These are phyloP conservation scores for Macropis europaea DNA, from an alignment of 2,888 invertebrate species.

Conservation along the genomic window DNA sequence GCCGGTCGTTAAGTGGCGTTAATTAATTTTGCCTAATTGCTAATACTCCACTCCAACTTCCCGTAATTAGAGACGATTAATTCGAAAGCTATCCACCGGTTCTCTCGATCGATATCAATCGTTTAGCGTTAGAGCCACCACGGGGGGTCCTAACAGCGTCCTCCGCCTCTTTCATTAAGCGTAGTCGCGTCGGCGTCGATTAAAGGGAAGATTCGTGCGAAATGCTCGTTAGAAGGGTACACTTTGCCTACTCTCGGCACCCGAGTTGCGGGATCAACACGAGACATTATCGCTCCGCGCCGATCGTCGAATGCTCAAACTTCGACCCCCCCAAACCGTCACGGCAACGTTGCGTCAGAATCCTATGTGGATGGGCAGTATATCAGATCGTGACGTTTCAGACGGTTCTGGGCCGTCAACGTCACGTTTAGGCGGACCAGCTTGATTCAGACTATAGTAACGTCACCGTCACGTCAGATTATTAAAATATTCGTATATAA, in stretches of 20 bases:
- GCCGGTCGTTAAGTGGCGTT: constrained; percentile 47
- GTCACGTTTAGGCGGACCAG: too few relatives aligned
- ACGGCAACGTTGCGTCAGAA: too few relatives aligned
- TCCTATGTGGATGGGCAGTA: too few relatives aligned
- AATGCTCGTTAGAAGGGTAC: constrained; percentile 19
- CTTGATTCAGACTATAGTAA: too few relatives aligned
- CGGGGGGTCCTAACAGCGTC: constrained; percentile 7
- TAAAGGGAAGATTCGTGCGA: constrained; percentile 45
- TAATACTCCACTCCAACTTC: constrained; percentile 59
- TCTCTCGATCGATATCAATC: constrained; percentile 58
- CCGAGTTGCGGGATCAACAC: neutral
- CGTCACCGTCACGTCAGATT: too few relatives aligned
- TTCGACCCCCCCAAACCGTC: too few relatives aligned
- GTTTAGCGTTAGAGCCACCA: constrained; percentile 48
- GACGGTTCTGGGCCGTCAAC: too few relatives aligned
- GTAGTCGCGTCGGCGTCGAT: constrained; percentile 37
- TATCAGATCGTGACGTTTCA: too few relatives aligned
- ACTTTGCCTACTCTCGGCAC: neutral
- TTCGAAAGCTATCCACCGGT: constrained; percentile 61
- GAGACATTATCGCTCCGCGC: constrained; percentile 6
- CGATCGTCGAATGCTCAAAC: neutral
- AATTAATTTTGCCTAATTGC: constrained; percentile 76
- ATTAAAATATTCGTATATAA: too few relatives aligned
- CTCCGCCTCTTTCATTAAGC: constrained; percentile 49
- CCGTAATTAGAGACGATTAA: constrained; percentile 75